Evolutionary conservation across 2,797 vertebrate genomes (phyloP).

Genomic region (Macropodus opercularis): DNA sequence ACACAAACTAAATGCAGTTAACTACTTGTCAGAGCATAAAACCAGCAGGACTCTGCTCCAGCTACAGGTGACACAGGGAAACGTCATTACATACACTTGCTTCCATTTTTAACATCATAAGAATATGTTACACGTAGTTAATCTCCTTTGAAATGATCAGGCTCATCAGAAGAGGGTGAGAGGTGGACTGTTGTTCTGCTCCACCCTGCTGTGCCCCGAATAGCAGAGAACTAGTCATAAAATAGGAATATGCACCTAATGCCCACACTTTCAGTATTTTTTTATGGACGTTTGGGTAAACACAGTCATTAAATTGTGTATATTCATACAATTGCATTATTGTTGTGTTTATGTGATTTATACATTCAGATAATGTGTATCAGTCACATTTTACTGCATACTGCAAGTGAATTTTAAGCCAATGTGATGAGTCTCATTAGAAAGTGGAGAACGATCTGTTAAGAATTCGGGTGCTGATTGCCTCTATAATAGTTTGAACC

Average conservation of each 20-base stretch:
- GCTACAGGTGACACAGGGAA: background rate
- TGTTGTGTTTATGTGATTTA: slow-evolving; percentile 19
- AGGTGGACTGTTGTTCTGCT: background rate
- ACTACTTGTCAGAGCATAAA: slow-evolving; percentile 50
- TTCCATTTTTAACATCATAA: slow-evolving; percentile 2
- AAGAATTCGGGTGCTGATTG: slow-evolving; percentile 39
- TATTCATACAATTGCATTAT: slow-evolving; percentile 10
- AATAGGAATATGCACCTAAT: background rate
- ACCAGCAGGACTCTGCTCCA: slow-evolving; percentile 38
- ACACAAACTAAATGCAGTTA: slow-evolving; percentile 45
- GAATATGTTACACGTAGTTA: slow-evolving; percentile 4
- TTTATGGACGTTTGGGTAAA: background rate
- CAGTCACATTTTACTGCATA: slow-evolving; percentile 33
- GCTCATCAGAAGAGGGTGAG: slow-evolving; percentile 12
- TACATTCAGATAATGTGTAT: slow-evolving; percentile 28
- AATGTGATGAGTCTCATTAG: slow-evolving; percentile 55
- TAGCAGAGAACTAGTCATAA: background rate
- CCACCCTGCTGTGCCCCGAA: background rate
- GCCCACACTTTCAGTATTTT: slow-evolving; percentile 5
- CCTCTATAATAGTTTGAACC: slow-evolving; percentile 43
- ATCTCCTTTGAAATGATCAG: slow-evolving; percentile 10
- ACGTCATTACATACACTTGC: slow-evolving; percentile 1
- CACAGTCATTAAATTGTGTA: slow-evolving; percentile 2
- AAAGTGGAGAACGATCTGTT: slow-evolving; percentile 34
- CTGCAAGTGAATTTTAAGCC: slow-evolving; percentile 35